phyloP scores from a whole-genome alignment of 2,113 vertebrate species.

The Cryptomyrus ogoouensis region DNA sequence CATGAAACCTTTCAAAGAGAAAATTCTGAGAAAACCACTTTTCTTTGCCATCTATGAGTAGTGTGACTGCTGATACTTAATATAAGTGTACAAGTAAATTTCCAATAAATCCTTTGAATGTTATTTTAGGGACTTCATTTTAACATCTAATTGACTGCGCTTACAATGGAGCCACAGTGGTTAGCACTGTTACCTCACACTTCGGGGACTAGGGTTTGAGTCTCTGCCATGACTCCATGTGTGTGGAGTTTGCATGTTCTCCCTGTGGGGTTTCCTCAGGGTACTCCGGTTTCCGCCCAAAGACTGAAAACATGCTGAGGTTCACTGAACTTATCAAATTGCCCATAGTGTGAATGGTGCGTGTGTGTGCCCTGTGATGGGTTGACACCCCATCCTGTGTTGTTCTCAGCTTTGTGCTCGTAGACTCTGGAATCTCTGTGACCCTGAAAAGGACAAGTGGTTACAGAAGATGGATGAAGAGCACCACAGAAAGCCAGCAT shows the following conservation, averaged over 20 bases:
- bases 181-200: background rate
- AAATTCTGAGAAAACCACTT: background rate
- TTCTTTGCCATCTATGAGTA: background rate
- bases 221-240: background rate
- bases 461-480: background rate
- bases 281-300: background rate
- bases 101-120: background rate
- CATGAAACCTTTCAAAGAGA: background rate
- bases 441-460: background rate
- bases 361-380: background rate
- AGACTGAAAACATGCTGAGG: background rate
- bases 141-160: background rate
- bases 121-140: background rate
- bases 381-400: background rate
- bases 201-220: background rate
- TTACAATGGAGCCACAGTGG: background rate
- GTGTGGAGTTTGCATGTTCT: background rate
- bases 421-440: background rate
- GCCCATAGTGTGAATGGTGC: background rate
- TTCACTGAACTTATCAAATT: background rate
- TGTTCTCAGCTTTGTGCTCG: background rate
- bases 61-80: background rate
- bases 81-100: background rate
- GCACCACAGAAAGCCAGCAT: background rate
- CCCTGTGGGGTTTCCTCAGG: background rate